Evolutionary conservation across 2,888 invertebrate species (phyloP), one percentile per base, ranked within the genome.

Genomic region (Patella pellucida): DNA sequence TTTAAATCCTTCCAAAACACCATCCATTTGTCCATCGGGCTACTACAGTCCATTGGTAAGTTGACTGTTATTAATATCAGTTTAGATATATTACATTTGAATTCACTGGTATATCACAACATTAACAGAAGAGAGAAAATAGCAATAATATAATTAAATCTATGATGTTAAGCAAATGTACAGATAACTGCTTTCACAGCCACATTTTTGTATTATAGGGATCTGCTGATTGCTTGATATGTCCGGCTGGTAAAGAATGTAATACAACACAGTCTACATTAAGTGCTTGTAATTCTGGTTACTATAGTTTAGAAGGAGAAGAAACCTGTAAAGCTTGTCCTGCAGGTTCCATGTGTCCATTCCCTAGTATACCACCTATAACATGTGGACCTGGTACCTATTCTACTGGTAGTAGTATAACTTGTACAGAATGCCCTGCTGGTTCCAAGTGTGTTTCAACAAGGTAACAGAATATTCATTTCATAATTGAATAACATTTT

Each of bases 231-330:
- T 87, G 87, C 76, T 70, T 74, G 11, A 68, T 73, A 14, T 88
- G 88, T 71, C 84, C 87, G 7, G 84, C 87, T 3, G 88, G 88
- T 0, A 78, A 73, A 12, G 84, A 84, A 69, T 88, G 88, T 80
- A 76, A 79, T 54, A 78, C 81, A 4, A 76, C 82, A 14, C 77
- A 79, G 19, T 74, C 74, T 51, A 76, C 75, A 12, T 79, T 83
- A 4, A 78, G 81, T 31, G 74, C 77, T 2, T 87, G 89, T 77
- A 41, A 19, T 41, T 76, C 82, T 50, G 89, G 89, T 0, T 80
- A 78, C 19, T 89, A 85, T 82, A 88, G 89, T 75, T 72, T 86
- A 14, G 79, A 78, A 11, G 88, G 86, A 3, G 81, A 85, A n/a
- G 80, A 78, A 27, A 79, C 74, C 69, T 90, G 90, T 74, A 84